phyloP scores from a whole-genome alignment of 1,140 invertebrate genomes.

The Parapsyche elsis region DNA sequence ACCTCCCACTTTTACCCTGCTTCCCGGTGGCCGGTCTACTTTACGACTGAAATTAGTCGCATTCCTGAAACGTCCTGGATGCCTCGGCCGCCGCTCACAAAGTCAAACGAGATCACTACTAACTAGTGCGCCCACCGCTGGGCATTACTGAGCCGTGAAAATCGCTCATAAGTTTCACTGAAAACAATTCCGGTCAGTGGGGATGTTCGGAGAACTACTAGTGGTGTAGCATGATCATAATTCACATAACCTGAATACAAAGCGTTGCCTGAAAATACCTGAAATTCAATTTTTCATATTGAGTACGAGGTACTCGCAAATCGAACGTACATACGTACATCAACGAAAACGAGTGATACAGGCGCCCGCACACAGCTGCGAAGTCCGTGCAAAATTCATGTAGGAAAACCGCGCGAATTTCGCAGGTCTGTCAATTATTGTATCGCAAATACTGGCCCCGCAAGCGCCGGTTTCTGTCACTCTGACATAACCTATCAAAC shows the following conservation, averaged over 20 bases:
- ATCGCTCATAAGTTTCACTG: constrained; percentile 38
- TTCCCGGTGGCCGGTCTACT: constrained; percentile 31
- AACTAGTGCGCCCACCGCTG: constrained; percentile 41
- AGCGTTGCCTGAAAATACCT: too few relatives aligned
- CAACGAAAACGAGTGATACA: too few relatives aligned
- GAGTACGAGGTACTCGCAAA: too few relatives aligned
- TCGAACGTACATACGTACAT: too few relatives aligned
- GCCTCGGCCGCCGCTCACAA: constrained; percentile 40
- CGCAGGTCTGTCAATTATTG: too few relatives aligned
- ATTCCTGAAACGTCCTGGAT: constrained; percentile 44
- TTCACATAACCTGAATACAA: neutral
- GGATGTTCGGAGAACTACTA: neutral
- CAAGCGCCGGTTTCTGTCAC: too few relatives aligned
- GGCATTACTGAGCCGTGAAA: constrained; percentile 42
- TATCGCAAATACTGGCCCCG: too few relatives aligned
- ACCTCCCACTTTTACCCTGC: neutral
- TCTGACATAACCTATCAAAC: too few relatives aligned
- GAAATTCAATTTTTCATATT: too few relatives aligned
- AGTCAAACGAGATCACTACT: constrained; percentile 52
- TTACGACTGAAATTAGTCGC: constrained; percentile 54
- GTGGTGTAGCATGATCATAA: neutral
- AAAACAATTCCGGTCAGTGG: constrained; percentile 25
- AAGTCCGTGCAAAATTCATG: too few relatives aligned
- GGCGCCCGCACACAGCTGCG: too few relatives aligned
- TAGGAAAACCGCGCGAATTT: too few relatives aligned